Evolutionary conservation across 2,797 vertebrate genomes (phyloP).

Genomic region (Sebastes steindachneri): DNA sequence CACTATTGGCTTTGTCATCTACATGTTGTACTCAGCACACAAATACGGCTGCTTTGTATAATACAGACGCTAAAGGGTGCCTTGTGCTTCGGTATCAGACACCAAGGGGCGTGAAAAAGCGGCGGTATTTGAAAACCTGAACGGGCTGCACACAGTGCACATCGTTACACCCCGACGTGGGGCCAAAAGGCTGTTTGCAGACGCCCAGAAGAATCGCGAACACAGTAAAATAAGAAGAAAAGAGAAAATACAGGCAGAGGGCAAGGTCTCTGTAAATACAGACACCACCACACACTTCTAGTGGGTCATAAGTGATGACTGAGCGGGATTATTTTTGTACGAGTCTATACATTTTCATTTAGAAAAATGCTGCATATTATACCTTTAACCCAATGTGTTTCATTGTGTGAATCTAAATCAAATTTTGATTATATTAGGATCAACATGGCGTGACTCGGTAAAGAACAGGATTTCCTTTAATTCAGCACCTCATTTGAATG

Average conservation of each 20-base stretch:
- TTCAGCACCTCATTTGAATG: slow-evolving; percentile 55
- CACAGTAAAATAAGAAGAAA: neutral
- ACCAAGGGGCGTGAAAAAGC: too few relatives aligned
- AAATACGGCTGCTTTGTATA: too few relatives aligned
- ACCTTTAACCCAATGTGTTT: neutral
- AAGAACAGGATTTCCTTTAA: slow-evolving; percentile 51
- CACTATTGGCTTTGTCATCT: too few relatives aligned
- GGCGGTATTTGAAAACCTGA: too few relatives aligned
- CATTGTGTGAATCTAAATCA: neutral
- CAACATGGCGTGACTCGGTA: neutral
- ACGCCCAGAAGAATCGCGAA: neutral
- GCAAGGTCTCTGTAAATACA: too few relatives aligned
- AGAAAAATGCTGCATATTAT: neutral
- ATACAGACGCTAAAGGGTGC: too few relatives aligned
- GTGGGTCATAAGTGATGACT: neutral
- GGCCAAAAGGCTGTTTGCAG: neutral
- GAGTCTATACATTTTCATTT: too few relatives aligned
- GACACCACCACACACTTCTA: neutral
- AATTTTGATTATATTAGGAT: neutral
- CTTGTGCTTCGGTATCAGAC: too few relatives aligned
- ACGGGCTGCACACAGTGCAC: too few relatives aligned
- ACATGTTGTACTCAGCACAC: too few relatives aligned
- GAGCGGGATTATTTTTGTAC: too few relatives aligned
- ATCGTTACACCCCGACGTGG: neutral
- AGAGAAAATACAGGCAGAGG: neutral